These are phyloP conservation scores for Alcis repandata DNA, from an alignment of 2,888 invertebrate genomes.

Conservation along the genomic window DNA sequence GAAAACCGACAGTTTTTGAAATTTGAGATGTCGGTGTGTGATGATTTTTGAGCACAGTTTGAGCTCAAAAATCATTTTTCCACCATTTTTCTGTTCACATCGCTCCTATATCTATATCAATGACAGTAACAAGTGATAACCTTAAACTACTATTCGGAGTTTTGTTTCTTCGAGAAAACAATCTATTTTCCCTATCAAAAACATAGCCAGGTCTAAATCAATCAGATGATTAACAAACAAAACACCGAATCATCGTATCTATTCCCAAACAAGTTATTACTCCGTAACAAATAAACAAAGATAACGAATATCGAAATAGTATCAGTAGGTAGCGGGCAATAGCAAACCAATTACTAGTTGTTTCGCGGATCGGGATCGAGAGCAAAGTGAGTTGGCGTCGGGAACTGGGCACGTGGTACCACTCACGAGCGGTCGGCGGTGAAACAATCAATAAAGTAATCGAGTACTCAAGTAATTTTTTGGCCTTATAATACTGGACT, in stretches of 20 bases:
- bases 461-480: no score
- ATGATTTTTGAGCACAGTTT: no score
- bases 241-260: conserved; percentile 1
- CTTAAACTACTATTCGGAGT: no score
- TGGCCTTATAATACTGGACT: no score
- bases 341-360: conserved; percentile 79
- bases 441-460: background rate
- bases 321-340: conserved; percentile 62
- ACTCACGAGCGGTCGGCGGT: conserved; percentile 29
- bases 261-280: conserved; percentile 24
- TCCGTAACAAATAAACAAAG: conserved; percentile 36
- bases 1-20: no score
- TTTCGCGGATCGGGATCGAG: conserved; percentile 65
- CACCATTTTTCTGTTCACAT: no score
- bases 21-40: no score
- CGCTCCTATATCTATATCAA: no score
- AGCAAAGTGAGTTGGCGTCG: conserved; percentile 62
- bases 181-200: no score
- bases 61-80: no score
- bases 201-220: background rate
- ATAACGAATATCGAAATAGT: conserved; percentile 57
- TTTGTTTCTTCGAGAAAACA: no score
- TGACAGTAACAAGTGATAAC: no score
- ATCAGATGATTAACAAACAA: background rate
- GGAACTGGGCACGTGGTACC: conserved; percentile 41